These are phyloP conservation scores for Nymphalis c-album DNA, from an alignment of 2,888 invertebrate genomes.

Conservation along the genomic window DNA sequence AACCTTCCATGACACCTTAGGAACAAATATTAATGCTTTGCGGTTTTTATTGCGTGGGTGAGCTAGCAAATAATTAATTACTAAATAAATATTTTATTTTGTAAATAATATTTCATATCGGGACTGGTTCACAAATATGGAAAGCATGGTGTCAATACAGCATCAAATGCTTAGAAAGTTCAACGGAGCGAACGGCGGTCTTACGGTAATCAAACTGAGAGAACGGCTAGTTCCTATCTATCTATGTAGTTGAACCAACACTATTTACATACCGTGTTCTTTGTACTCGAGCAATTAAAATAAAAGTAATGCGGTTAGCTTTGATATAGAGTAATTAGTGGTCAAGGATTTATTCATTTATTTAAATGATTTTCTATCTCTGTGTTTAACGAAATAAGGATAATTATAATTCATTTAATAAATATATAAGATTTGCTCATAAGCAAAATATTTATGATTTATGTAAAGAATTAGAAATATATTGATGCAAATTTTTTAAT, in stretches of 20 bases:
- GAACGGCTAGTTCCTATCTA: slow-evolving; percentile 42
- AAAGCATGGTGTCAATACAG: slow-evolving; percentile 47
- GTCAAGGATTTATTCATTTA: neutral
- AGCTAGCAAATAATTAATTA: too few relatives aligned
- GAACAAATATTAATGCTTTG: too few relatives aligned
- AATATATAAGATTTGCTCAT: too few relatives aligned
- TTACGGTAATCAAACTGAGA: slow-evolving; percentile 67
- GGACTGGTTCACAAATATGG: slow-evolving; percentile 29
- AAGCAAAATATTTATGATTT: too few relatives aligned
- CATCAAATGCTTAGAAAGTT: slow-evolving; percentile 64
- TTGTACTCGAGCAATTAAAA: slow-evolving; percentile 25
- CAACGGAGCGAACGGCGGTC: slow-evolving; percentile 55
- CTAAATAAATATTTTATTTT: neutral
- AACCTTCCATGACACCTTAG: too few relatives aligned
- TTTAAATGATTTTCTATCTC: neutral
- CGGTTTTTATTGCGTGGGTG: too few relatives aligned
- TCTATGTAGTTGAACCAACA: slow-evolving; percentile 17
- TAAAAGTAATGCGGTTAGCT: slow-evolving; percentile 10
- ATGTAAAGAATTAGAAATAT: too few relatives aligned
- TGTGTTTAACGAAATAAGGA: too few relatives aligned
- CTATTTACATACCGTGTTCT: slow-evolving; percentile 30
- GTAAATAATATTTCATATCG: neutral
- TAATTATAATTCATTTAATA: too few relatives aligned
- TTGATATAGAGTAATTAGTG: neutral
- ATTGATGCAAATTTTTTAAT: too few relatives aligned